Evolutionary conservation across 2,888 invertebrate species (phyloP).

Genomic region (Halictus quadricinctus): DNA sequence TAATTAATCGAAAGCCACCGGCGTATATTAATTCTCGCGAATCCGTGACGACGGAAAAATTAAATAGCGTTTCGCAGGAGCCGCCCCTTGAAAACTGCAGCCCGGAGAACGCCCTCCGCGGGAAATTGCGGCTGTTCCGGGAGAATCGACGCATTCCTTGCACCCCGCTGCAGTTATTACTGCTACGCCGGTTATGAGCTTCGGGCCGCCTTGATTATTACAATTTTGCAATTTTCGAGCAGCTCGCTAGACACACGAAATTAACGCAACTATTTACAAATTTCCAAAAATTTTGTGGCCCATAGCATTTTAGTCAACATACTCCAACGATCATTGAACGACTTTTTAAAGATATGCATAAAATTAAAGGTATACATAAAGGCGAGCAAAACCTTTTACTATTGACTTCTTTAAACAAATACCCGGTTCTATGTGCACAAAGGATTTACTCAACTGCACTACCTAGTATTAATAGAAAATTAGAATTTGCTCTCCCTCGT

Average conservation of each 20-base stretch:
- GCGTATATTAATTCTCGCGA: slow-evolving; percentile 20
- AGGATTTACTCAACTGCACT: neutral
- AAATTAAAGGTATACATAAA: neutral
- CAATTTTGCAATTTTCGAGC: neutral
- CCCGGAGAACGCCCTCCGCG: neutral
- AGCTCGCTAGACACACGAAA: neutral
- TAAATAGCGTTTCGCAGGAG: slow-evolving; percentile 9
- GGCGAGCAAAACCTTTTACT: neutral
- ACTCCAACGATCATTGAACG: no score
- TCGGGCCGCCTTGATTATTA: neutral
- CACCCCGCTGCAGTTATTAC: slow-evolving; percentile 13
- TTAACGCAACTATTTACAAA: neutral
- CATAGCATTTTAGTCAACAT: neutral
- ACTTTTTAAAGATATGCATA: neutral
- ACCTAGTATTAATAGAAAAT: no score
- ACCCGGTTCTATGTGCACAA: no score
- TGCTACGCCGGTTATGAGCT: neutral
- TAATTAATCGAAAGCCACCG: slow-evolving; percentile 21
- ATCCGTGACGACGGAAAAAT: slow-evolving; percentile 7
- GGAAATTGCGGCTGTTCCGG: slow-evolving; percentile 6
- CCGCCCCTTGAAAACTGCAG: neutral
- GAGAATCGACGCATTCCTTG: slow-evolving; percentile 2
- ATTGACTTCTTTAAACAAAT: neutral
- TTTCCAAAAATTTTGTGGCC: neutral
- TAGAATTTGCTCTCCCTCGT: neutral